Conservation (phyloP, 2,888 invertebrate genomes). For the Nymphalis c-album region DNA sequence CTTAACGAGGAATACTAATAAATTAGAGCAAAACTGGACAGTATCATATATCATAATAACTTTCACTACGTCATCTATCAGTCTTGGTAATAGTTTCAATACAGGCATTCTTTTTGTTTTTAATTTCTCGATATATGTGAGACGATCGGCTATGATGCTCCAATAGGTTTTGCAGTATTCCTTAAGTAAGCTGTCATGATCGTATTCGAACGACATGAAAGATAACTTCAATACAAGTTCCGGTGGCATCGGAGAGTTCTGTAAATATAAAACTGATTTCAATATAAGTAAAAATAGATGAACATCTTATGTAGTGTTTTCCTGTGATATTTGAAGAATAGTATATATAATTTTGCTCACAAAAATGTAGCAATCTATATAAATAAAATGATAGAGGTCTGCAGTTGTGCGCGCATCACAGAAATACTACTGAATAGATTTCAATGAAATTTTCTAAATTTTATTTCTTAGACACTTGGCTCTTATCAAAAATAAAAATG, state of each 20-base stretch:
- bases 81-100: slow-evolving; percentile 58
- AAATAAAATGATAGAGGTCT: no score
- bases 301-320: no score
- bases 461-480: no score
- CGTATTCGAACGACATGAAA: slow-evolving; percentile 63
- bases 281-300: no score
- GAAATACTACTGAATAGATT: no score
- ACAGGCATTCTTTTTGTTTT: slow-evolving; percentile 51
- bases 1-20: slow-evolving; percentile 59
- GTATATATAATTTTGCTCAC: no score
- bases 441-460: no score
- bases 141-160: slow-evolving; percentile 62
- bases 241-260: slow-evolving; percentile 56
- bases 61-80: slow-evolving; percentile 58
- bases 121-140: slow-evolving; percentile 60
- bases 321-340: no score
- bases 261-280: slow-evolving; percentile 28
- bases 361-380: no score
- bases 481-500: no score
- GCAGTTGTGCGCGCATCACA: no score
- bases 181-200: slow-evolving; percentile 49
- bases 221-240: slow-evolving; percentile 67
- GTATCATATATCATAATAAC: slow-evolving; percentile 59
- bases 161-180: slow-evolving; percentile 70
- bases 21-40: slow-evolving; percentile 54